A percentile compares a stretch with the other conserved stretches of the same genome.
Evolutionary conservation across 2,888 invertebrate species (phyloP).

Genomic region (Ophraella communa): DNA sequence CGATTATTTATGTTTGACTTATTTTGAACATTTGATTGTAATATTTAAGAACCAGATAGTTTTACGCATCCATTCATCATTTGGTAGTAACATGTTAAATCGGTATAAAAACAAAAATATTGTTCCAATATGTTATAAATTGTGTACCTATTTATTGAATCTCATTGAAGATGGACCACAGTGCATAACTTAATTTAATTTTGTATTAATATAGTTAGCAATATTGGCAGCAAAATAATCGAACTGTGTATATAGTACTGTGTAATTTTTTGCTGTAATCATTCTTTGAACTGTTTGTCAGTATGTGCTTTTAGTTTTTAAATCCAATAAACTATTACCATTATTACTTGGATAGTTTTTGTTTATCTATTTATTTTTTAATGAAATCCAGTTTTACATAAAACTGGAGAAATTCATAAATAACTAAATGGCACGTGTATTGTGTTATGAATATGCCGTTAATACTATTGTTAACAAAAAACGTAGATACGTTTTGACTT

Average conservation of each 20-base stretch:
- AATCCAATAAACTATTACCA: slow-evolving; percentile 51
- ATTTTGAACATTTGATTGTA: too few relatives aligned
- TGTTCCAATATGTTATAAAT: background rate
- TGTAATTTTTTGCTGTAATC: slow-evolving; percentile 49
- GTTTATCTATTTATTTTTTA: background rate
- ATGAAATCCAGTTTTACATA: too few relatives aligned
- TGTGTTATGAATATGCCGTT: too few relatives aligned
- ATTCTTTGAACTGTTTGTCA: slow-evolving; percentile 50
- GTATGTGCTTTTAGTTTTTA: slow-evolving; percentile 54
- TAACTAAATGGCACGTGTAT: too few relatives aligned
- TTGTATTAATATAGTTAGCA: background rate
- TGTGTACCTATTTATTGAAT: background rate
- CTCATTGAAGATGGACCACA: background rate
- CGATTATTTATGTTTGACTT: too few relatives aligned
- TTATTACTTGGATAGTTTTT: slow-evolving; percentile 33
- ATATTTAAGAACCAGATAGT: too few relatives aligned
- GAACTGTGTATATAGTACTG: slow-evolving; percentile 44
- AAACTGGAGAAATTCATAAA: too few relatives aligned
- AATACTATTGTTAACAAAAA: too few relatives aligned
- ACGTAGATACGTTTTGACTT: too few relatives aligned
- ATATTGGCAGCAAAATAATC: slow-evolving; percentile 42
- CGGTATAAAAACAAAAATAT: too few relatives aligned
- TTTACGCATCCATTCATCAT: too few relatives aligned
- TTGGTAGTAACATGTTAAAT: too few relatives aligned
- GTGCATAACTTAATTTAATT: background rate